Percentiles rank a stretch among this genome's conserved stretches.
phyloP scores from a whole-genome alignment of 1,140 invertebrate genomes.

The Euwallacea fornicatus region DNA sequence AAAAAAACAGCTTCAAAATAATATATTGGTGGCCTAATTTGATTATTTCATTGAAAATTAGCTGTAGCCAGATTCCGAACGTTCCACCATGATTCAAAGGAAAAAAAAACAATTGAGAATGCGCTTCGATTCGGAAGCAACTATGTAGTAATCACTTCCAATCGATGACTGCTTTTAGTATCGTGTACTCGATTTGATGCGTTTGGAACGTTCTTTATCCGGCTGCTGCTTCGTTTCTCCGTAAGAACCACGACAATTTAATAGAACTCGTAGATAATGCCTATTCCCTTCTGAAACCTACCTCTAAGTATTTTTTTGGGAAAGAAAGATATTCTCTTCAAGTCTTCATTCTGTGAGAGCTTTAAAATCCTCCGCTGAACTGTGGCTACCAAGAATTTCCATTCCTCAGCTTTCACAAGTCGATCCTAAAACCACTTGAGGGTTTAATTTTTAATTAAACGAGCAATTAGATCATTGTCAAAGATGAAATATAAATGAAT shows the following conservation, averaged over 20 bases:
- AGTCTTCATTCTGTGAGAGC: constrained; percentile 48
- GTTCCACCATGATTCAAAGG: too few relatives aligned
- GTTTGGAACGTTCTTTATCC: too few relatives aligned
- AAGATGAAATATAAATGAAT: constrained; percentile 15
- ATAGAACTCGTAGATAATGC: background rate
- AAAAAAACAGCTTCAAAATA: constrained; percentile 19
- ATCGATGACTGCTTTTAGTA: too few relatives aligned
- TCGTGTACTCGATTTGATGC: too few relatives aligned
- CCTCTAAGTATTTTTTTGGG: constrained; percentile 58
- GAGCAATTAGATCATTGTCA: constrained; percentile 1
- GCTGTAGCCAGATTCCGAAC: too few relatives aligned
- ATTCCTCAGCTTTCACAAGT: constrained; percentile 58
- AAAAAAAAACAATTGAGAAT: too few relatives aligned
- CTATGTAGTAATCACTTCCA: too few relatives aligned
- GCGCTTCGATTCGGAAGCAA: too few relatives aligned
- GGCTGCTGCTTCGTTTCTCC: too few relatives aligned
- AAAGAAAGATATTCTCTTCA: constrained; percentile 54
- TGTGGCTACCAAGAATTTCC: constrained; percentile 58
- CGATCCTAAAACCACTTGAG: constrained; percentile 52
- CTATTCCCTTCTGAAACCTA: constrained; percentile 42
- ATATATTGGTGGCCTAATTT: too few relatives aligned
- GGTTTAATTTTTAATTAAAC: background rate
- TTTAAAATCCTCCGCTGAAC: constrained; percentile 55
- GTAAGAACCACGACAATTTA: background rate
- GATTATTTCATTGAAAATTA: background rate